Percentiles rank a stretch among this genome's conserved stretches.
These are phyloP conservation scores for Phrynocephalus vlangalii DNA, from an alignment of 2,797 vertebrate species.

Conservation along the genomic window DNA sequence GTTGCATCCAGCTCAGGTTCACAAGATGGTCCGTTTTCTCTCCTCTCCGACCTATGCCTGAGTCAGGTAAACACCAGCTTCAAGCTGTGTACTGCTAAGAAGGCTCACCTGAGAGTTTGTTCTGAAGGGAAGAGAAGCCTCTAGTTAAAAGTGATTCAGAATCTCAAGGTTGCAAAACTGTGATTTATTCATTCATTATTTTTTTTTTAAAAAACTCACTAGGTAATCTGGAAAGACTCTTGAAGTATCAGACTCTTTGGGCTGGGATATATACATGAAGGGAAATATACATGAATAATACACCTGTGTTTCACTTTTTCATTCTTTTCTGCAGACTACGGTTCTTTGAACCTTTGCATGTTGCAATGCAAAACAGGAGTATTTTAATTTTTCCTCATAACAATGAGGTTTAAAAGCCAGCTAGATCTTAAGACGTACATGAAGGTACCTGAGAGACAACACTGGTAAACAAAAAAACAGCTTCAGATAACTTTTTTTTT, in stretches of 20 bases:
- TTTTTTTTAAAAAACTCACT: background rate
- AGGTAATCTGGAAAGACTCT: background rate
- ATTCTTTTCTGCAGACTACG: background rate
- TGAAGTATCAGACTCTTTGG: background rate
- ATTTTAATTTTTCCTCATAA: background rate
- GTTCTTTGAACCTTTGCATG: background rate
- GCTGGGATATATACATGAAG: background rate
- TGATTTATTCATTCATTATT: constrained; percentile 4
- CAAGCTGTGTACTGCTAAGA: background rate
- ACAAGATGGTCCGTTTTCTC: background rate
- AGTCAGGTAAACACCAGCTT: background rate
- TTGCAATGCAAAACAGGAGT: background rate
- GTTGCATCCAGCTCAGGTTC: background rate
- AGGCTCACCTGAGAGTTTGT: background rate
- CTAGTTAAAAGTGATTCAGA: background rate
- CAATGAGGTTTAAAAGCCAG: background rate
- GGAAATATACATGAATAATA: background rate
- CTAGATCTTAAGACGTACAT: background rate
- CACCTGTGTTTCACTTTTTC: background rate
- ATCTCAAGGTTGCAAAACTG: constrained; percentile 1
- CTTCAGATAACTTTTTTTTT: background rate
- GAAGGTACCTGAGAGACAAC: background rate
- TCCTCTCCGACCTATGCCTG: background rate
- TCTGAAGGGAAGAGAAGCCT: constrained; percentile 8
- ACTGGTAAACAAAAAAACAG: background rate